Conservation (phyloP, 2,888 invertebrate genomes). For the Pimpla rufipes region DNA sequence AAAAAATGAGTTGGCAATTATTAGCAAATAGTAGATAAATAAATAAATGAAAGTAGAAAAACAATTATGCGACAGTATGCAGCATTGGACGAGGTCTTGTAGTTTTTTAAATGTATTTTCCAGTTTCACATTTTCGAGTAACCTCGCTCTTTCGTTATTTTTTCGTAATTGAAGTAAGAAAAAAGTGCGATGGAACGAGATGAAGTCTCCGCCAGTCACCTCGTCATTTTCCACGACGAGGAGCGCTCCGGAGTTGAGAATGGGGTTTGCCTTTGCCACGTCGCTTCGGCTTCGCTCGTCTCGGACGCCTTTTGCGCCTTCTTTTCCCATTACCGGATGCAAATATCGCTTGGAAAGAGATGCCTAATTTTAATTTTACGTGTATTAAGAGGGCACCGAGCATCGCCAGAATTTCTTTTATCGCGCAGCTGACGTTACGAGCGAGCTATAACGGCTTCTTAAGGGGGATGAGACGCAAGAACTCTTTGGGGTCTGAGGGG, state of each 20-base stretch:
- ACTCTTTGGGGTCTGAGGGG: conserved; percentile 72
- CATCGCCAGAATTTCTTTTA: conserved; percentile 73
- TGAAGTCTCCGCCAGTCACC: conserved; percentile 54
- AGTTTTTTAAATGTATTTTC: conserved; percentile 46
- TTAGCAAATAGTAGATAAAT: no score
- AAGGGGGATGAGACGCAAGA: conserved; percentile 50
- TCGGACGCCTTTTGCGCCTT: conserved; percentile 72
- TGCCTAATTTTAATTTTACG: conserved; percentile 86
- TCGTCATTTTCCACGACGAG: conserved; percentile 56
- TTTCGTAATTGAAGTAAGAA: conserved; percentile 64
- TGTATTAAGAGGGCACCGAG: conserved; percentile 87
- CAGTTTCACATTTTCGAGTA: conserved; percentile 27
- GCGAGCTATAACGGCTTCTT: conserved; percentile 34
- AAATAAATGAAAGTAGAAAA: no score
- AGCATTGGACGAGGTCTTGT: neutral
- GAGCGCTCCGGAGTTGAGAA: conserved; percentile 24
- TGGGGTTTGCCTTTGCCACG: conserved; percentile 37
- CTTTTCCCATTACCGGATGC: conserved; percentile 88
- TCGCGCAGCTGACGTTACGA: conserved; percentile 86
- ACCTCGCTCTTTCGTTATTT: conserved; percentile 57
- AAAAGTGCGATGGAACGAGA: conserved; percentile 15
- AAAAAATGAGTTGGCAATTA: no score
- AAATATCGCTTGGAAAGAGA: conserved; percentile 85
- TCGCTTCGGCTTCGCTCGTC: conserved; percentile 28
- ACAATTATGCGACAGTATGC: no score